phyloP scores from a whole-genome alignment of 2,888 invertebrate species.

The Polydrusus cervinus region DNA sequence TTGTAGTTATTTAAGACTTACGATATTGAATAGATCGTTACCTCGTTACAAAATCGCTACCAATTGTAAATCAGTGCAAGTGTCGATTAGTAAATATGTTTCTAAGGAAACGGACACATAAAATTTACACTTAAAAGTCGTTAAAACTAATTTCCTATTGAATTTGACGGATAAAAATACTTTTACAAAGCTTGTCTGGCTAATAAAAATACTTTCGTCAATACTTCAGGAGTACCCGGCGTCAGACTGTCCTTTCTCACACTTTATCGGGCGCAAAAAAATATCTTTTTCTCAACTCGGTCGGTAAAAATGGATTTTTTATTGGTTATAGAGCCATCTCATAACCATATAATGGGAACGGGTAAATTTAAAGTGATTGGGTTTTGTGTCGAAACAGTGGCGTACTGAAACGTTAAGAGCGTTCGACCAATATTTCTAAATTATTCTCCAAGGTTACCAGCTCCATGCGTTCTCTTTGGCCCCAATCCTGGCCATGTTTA shows the following conservation, averaged over 20 bases:
- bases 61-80: slow-evolving; percentile 15
- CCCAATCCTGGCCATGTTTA: too few species aligned
- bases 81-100: slow-evolving; percentile 19
- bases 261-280: slow-evolving; percentile 34
- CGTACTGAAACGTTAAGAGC: background rate
- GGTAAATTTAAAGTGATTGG: slow-evolving; percentile 26
- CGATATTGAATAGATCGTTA: too few species aligned
- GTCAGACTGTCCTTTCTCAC: slow-evolving; percentile 41
- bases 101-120: slow-evolving; percentile 13
- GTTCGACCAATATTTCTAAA: too few species aligned
- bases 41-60: background rate
- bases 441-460: too few species aligned
- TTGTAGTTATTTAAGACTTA: too few species aligned
- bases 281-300: slow-evolving; percentile 29
- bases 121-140: slow-evolving; percentile 31
- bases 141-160: slow-evolving; percentile 46
- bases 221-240: slow-evolving; percentile 8
- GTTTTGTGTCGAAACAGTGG: slow-evolving; percentile 13
- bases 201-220: slow-evolving; percentile 18
- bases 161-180: slow-evolving; percentile 25
- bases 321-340: slow-evolving; percentile 26
- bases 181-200: background rate
- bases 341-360: slow-evolving; percentile 32
- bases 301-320: slow-evolving; percentile 38
- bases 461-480: too few species aligned